Evolutionary conservation across 2,888 invertebrate species (phyloP), one percentile per base, ranked within the genome.

Genomic region (Barypeithes pellucidus): DNA sequence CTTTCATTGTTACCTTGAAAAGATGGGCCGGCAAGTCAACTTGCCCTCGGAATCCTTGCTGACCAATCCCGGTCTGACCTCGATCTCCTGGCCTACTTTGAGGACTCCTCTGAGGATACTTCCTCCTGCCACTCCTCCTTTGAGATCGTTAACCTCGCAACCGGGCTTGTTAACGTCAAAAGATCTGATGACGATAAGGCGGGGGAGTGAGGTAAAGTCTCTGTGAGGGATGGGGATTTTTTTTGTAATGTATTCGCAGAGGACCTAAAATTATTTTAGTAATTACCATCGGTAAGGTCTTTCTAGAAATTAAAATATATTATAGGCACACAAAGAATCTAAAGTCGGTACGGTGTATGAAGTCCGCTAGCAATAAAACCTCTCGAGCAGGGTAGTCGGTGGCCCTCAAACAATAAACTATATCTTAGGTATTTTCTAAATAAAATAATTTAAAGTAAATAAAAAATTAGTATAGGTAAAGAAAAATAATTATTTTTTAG

Each of bases 131-230:
- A 99, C 99, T 24, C 99, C 99, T 43, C 99, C 99, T 85, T 98
- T 95, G 69, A 99, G 89, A 86, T 99, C 98, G 79, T 96, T 95
- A 7, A 98, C 99, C 87, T 99, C 99, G 85, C 98, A 98, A 52
- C 99, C 99, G 3, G 99, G 99, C 87, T 99, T 99, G 88, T 99
- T 99, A 1, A 99, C 99, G 87, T 99, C 99, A 87, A 99, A 99
- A 3, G 99, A 99, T 80, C 96, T 91, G 82, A 96, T 96, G 50
- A 96, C 95, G 83, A 99, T 99, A 83, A 99, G 91, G 76, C 98
- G 92, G 5, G 99, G 99, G 75, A 95, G 92, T 0, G 98, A 95
- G 9, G 94, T 94, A 86, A 99, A 99, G 86, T 99, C 98, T 72
- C 99, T 89, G 77, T 94, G 85, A 5, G 99, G 99, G 67, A 99